Evolutionary conservation across 2,888 invertebrate species (phyloP).

Genomic region (Cryptus viduatorius): DNA sequence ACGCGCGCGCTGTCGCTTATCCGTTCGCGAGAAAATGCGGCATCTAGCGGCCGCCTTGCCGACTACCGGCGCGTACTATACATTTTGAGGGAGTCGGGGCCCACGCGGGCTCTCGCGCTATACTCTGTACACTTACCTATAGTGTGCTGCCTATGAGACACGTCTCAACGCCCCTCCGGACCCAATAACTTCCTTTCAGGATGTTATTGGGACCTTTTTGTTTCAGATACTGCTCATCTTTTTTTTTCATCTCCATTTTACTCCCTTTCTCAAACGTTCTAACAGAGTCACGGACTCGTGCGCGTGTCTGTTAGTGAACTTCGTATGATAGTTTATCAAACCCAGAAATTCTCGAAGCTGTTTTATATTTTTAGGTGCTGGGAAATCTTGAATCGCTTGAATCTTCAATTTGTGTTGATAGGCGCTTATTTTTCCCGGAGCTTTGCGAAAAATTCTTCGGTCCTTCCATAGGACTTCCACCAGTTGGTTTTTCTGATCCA

Average conservation of each 20-base stretch:
- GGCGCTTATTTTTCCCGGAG: not conserved
- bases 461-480: not conserved
- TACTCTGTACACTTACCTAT: too few relatives aligned
- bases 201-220: too few relatives aligned
- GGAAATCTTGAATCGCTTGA: conserved; percentile 68
- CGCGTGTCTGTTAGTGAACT: conserved; percentile 22
- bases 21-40: too few relatives aligned
- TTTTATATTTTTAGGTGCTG: conserved; percentile 64
- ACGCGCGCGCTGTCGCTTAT: too few relatives aligned
- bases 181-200: too few relatives aligned
- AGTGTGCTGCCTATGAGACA: too few relatives aligned
- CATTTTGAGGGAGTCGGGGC: too few relatives aligned
- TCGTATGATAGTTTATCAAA: conserved; percentile 61
- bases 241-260: conserved; percentile 50
- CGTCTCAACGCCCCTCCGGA: too few relatives aligned
- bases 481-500: not conserved
- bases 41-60: too few relatives aligned
- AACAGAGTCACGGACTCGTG: conserved; percentile 29
- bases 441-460: not conserved
- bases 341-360: conserved; percentile 70
- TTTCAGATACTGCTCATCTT: too few relatives aligned
- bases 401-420: not conserved
- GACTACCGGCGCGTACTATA: too few relatives aligned
- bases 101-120: too few relatives aligned
- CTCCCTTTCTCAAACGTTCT: conserved; percentile 37